Evolutionary conservation across 23 tunicate species (phyloP).

Genomic region (Halocynthia aurantium): DNA sequence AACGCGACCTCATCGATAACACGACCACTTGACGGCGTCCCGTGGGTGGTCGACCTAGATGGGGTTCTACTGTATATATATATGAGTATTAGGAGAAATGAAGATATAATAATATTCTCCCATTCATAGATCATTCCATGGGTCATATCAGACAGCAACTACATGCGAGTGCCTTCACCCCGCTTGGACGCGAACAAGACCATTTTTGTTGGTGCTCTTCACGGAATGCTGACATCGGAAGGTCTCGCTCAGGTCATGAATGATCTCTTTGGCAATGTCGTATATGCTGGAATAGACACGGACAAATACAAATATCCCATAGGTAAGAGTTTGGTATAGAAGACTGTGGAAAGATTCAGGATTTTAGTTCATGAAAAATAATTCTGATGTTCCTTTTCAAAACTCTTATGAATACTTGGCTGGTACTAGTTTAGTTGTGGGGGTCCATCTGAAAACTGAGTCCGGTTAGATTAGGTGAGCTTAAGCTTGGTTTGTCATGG

Average conservation of each 20-base stretch:
- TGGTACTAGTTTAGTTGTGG: too few relatives aligned
- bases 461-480: too few relatives aligned
- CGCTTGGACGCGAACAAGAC: conserved; percentile 80
- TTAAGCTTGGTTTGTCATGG: neutral
- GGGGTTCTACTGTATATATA: neutral
- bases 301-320: conserved; percentile 93
- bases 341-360: neutral
- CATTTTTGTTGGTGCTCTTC: conserved; percentile 83
- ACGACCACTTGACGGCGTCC: too few relatives aligned
- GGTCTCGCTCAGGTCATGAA: conserved; percentile 83
- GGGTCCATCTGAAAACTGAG: too few relatives aligned
- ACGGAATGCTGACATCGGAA: conserved; percentile 84
- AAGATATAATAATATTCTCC: neutral
- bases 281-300: conserved; percentile 90
- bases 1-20: too few relatives aligned
- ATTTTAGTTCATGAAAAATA: neutral
- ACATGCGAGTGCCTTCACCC: conserved; percentile 67
- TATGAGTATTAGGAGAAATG: neutral
- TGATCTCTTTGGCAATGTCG: conserved; percentile 86
- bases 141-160: conserved; percentile 86
- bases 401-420: too few relatives aligned
- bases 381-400: too few relatives aligned
- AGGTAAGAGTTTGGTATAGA: conserved; percentile 28
- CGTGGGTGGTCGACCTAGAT: neutral
- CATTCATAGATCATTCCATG: conserved; percentile 76